Base-by-base conservation (phyloP, 2,888 invertebrate genomes). In the Pantelozetes paolii region DNA sequence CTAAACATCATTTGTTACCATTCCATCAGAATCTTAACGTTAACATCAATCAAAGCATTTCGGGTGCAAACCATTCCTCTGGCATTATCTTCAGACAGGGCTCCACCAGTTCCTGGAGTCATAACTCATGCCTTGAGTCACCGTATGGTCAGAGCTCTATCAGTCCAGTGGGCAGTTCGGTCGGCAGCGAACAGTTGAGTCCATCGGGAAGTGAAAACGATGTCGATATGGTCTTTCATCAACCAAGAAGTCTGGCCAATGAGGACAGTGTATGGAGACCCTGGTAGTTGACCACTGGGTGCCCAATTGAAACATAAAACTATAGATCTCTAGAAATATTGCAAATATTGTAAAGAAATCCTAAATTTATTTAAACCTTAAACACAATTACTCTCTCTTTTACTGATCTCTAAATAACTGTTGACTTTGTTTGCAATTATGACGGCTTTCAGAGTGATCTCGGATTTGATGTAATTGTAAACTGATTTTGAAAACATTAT, bases 391-490 rank as follows among this genome's bases (percentile, higher is more conserved):
- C 64, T 64, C 36, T 36, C 64, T 64, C 6, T 36, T n/a, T 15
- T 64, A 64, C 8, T 64, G 64, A 64, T 64, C 64, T 64, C 64
- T 64, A 64, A 57, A n/a, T n/a, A n/a, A 48, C 48, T 57, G 13
- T 57, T n/a, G 64, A n/a, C 36, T 15, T 36, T 64, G 64, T n/a
- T 64, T n/a, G 64, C 64, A 64, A 64, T 64, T 30, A 36, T 18
- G 30, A 64, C 64, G 64, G 64, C 64, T 64, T 64, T 64, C 64
- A 64, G 64, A 64, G 13, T 32, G 64, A 64, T 64, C 64, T 64
- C 64, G 32, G 64, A 64, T 28, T 64, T 36, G 13, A 23, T 2
- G 13, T n/a, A 23, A 57, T n/a, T n/a, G n/a, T n/a, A n/a, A n/a
- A n/a, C 26, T 57, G 57, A 23, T 57, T 57, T 20, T 8, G 20